Evolutionary conservation across 2,888 invertebrate genomes (phyloP), one percentile per base, ranked within the genome.

Genomic region (Chydorus sphaericus): DNA sequence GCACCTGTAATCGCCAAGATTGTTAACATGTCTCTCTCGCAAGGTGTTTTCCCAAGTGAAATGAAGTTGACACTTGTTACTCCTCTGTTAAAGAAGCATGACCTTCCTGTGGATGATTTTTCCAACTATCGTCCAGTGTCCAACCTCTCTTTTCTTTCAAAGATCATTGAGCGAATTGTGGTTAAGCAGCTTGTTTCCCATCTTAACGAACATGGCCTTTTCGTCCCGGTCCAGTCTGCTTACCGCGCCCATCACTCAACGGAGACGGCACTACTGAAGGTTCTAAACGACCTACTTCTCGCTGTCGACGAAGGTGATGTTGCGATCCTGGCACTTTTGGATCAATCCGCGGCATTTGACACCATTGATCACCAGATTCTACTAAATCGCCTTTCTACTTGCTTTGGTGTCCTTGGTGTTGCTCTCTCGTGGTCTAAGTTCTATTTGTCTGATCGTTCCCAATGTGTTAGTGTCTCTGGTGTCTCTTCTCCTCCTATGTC

Each of bases 391-490:
- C 39, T 39, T 39, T 16, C 39, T 39, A 20, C 20, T 20, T 20
- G 39, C 10, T 39, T 39, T 5, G 39, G 39, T 39, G 6, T 39
- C 20, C 39, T 2, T 39, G 39, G 39, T 39, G 18, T 6, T 4
- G 20, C 18, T 39, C 39, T 39, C 20, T 16, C 39, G 20, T 39
- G 6, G 39, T 39, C 20, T 8, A 16, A 39, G 39, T 39, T 20
- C 39, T 39, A 39, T 20, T n/a, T 39, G 39, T 39, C 39, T 39
- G 20, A 20, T 39, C 39, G 39, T 20, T 16, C 4, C 20, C 39
- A 39, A 39, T 39, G 18, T 20, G 20, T 39, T 39, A 39, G 39
- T 39, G 39, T 39, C 18, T 39, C 39, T 39, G 39, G 39, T 39
- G 20, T 14, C 20, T 20, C 39, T 16, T 16, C 39, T 20, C 20